Percentiles rank a stretch among this genome's conserved stretches.
These are phyloP conservation scores for Pipra filicauda DNA, from an alignment of 2,113 vertebrate genomes.

Conservation along the genomic window DNA sequence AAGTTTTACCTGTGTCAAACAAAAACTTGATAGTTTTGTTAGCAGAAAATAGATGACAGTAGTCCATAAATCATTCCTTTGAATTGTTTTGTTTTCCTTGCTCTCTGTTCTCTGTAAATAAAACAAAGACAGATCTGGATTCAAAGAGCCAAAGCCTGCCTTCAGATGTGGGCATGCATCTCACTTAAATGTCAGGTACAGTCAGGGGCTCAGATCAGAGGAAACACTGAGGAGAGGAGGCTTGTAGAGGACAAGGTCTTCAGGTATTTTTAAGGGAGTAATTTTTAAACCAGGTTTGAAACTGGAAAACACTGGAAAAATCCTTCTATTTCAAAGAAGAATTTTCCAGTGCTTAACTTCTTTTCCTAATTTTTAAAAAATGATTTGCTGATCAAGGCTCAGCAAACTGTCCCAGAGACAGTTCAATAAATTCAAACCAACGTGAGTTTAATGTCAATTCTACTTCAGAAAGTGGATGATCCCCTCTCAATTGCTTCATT, in stretches of 20 bases:
- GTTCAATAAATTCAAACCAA: background rate
- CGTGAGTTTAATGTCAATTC: background rate
- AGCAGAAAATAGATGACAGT: background rate
- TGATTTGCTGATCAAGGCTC: background rate
- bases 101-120: background rate
- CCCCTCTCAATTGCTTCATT: background rate
- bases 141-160: background rate
- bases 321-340: background rate
- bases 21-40: background rate
- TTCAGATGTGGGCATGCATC: background rate
- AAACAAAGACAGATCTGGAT: background rate
- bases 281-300: background rate
- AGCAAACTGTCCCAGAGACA: background rate
- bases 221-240: background rate
- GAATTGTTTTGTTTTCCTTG: background rate
- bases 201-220: background rate
- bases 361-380: background rate
- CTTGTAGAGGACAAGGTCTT: background rate
- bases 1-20: background rate
- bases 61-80: background rate
- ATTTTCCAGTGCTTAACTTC: background rate
- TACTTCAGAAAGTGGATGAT: background rate
- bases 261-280: background rate
- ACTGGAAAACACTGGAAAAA: background rate
- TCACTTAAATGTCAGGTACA: constrained; percentile 38